Conservation (phyloP, 2,888 invertebrate species). For the Beris morrisii region DNA sequence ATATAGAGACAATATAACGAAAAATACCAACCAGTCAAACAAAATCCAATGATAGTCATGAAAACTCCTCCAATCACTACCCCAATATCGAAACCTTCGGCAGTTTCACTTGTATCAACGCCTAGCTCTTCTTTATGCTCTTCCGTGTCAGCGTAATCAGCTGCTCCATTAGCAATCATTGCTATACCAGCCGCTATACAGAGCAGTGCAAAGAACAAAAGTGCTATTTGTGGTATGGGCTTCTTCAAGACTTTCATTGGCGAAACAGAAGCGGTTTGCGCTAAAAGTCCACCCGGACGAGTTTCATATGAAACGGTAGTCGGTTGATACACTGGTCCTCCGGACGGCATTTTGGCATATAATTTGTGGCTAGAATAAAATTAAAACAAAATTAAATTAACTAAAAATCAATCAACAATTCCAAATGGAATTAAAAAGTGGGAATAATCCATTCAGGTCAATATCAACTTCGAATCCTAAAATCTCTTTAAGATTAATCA, state of each 20-base stretch:
- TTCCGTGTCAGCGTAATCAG: slow-evolving; percentile 61
- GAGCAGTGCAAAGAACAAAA: slow-evolving; percentile 48
- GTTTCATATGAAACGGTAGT: slow-evolving; percentile 76
- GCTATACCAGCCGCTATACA: slow-evolving; percentile 57
- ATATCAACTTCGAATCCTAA: no score
- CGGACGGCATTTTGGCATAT: slow-evolving; percentile 62
- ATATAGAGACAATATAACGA: not conserved
- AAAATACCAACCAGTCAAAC: slow-evolving; percentile 58
- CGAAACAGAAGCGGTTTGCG: slow-evolving; percentile 47
- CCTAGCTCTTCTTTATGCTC: slow-evolving; percentile 51
- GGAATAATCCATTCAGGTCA: no score
- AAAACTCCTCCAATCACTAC: slow-evolving; percentile 66
- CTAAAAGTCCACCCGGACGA: slow-evolving; percentile 55
- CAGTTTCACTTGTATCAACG: slow-evolving; percentile 41
- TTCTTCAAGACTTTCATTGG: slow-evolving; percentile 47
- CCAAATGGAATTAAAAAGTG: no score
- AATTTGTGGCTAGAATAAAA: slow-evolving; percentile 13
- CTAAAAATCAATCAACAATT: no score
- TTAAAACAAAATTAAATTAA: no score
- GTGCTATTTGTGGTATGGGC: slow-evolving; percentile 46
- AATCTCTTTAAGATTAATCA: no score
- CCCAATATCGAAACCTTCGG: slow-evolving; percentile 55
- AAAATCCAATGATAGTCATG: slow-evolving; percentile 63
- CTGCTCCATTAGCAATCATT: slow-evolving; percentile 65
- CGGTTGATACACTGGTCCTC: slow-evolving; percentile 75